Conservation (phyloP, 92 coral and sea anemone genomes). For the Galaxea fascicularis region DNA sequence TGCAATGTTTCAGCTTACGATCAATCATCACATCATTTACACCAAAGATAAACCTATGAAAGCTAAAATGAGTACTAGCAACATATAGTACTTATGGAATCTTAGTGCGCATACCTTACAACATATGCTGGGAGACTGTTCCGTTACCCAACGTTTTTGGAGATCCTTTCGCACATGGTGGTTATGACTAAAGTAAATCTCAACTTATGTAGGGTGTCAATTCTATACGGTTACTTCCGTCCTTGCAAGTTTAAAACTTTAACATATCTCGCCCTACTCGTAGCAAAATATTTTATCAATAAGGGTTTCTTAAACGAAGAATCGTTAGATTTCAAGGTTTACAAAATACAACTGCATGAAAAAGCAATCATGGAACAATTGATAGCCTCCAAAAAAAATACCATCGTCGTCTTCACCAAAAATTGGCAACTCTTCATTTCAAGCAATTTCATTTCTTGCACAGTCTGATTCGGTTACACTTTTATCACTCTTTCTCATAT, state of each 20-base stretch:
- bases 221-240: background rate
- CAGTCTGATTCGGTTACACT: too few species aligned
- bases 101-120: slow-evolving; percentile 3
- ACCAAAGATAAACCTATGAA: slow-evolving; percentile 10
- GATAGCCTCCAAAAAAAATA: too few species aligned
- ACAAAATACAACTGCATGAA: too few species aligned
- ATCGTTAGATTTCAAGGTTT: background rate
- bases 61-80: slow-evolving; percentile 11
- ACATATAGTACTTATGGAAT: background rate
- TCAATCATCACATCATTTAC: slow-evolving; percentile 2
- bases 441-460: too few species aligned
- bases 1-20: slow-evolving; percentile 5
- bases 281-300: slow-evolving; percentile 1
- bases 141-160: slow-evolving; percentile 2
- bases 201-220: slow-evolving; percentile 1
- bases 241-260: background rate
- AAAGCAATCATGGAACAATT: too few species aligned
- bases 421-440: too few species aligned
- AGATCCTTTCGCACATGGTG: slow-evolving; percentile 10
- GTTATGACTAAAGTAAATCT: slow-evolving; percentile 7
- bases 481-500: too few species aligned
- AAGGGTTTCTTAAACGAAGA: background rate
- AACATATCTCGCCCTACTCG: background rate
- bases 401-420: too few species aligned
- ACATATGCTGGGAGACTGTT: slow-evolving; percentile 3